Percentiles rank a stretch among this genome's conserved stretches.
Conservation (phyloP, 2,113 vertebrate genomes). For the Eudyptes chrysolophus region DNA sequence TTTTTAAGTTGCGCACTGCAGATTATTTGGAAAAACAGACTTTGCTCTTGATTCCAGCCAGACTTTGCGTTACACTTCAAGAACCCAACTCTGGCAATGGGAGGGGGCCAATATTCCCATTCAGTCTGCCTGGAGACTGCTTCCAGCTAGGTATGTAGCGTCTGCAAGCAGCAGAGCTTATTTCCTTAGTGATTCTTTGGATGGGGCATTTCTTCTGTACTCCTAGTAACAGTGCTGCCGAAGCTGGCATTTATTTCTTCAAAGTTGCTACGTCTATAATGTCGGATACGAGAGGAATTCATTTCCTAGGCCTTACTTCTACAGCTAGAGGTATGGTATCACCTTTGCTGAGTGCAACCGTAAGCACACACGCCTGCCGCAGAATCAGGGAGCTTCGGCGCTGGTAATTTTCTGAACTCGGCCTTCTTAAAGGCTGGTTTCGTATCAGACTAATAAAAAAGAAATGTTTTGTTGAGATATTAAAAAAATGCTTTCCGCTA, state of each 20-base stretch:
- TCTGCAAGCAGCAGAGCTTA: conserved; percentile 2
- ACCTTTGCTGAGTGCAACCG: fast-evolving
- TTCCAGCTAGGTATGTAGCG: neutral
- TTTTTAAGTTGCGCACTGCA: fast-evolving
- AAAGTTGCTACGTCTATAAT: neutral
- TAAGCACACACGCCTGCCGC: neutral
- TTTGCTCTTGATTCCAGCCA: neutral
- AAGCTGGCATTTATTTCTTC: neutral
- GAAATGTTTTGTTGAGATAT: neutral
- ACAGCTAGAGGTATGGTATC: neutral
- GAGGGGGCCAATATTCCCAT: conserved; percentile 1
- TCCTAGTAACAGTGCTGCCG: neutral
- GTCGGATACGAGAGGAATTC: neutral
- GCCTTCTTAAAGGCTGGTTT: neutral
- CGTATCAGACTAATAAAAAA: neutral
- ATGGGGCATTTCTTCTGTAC: neutral
- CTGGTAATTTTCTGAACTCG: neutral
- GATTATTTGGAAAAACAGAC: neutral
- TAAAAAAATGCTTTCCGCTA: neutral
- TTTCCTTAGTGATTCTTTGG: conserved; percentile 40
- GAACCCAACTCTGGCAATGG: neutral
- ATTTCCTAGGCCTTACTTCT: neutral
- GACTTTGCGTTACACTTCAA: neutral
- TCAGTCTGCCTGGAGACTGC: neutral
- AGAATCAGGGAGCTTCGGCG: fast-evolving